Conservation (phyloP, 1,140 invertebrate genomes). For the Heterodera schachtii region DNA sequence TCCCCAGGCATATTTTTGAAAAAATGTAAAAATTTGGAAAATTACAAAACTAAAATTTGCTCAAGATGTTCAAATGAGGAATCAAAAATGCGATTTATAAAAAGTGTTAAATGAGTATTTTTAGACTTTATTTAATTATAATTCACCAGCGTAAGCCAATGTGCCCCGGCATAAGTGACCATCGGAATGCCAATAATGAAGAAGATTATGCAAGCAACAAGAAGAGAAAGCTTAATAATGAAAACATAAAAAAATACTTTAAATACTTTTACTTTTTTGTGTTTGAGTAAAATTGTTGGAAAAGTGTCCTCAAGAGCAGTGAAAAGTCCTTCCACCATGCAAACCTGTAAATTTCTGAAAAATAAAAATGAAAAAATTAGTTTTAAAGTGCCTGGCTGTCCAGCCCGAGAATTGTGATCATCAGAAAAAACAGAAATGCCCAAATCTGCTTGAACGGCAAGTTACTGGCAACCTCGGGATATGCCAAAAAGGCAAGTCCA, state of each 20-base stretch:
- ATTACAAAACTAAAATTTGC: too few relatives aligned
- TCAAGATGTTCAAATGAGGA: too few relatives aligned
- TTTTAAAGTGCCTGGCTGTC: slow-evolving; percentile 56
- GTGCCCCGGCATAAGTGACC: slow-evolving; percentile 77
- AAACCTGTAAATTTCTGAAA: slow-evolving; percentile 48
- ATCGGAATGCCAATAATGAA: slow-evolving; percentile 63
- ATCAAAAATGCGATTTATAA: too few relatives aligned
- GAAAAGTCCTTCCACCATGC: slow-evolving; percentile 65
- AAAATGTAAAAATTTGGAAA: too few relatives aligned
- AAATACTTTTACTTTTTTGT: slow-evolving; percentile 52
- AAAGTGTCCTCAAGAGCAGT: slow-evolving; percentile 64
- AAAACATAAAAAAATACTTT: not conserved
- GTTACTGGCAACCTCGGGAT: slow-evolving; percentile 62
- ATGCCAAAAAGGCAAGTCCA: slow-evolving; percentile 63
- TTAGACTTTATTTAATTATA: too few relatives aligned
- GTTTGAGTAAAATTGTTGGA: slow-evolving; percentile 57
- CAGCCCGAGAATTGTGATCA: slow-evolving; percentile 64
- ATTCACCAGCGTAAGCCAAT: slow-evolving; percentile 85
- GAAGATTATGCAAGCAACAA: slow-evolving; percentile 57
- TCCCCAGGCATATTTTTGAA: too few relatives aligned
- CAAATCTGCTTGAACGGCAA: slow-evolving; percentile 64
- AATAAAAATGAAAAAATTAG: too few relatives aligned
- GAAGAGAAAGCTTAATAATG: slow-evolving; percentile 40
- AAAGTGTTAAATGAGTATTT: too few relatives aligned
- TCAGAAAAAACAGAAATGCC: slow-evolving; percentile 64